Evolutionary conservation across 2,888 invertebrate genomes (phyloP).

Genomic region (Rhagonycha fulva): DNA sequence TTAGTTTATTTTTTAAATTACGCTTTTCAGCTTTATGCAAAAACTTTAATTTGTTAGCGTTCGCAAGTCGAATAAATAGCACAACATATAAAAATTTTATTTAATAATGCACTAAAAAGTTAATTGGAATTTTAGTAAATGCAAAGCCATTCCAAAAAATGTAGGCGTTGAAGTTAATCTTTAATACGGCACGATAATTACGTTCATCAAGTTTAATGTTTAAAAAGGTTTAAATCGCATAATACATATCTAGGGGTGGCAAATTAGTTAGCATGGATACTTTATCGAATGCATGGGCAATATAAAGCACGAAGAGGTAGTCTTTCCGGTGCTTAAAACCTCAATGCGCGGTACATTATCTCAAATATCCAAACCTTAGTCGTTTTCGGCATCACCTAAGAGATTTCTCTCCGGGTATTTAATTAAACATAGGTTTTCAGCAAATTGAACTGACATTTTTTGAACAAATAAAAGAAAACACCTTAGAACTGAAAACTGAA

Average conservation of each 20-base stretch:
- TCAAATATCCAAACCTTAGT: not conserved
- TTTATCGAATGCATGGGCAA: slow-evolving; percentile 17
- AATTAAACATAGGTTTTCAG: not conserved
- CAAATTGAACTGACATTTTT: not conserved
- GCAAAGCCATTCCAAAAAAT: slow-evolving; percentile 1
- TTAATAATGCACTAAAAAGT: not conserved
- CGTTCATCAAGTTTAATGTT: slow-evolving; percentile 15
- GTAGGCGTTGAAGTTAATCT: slow-evolving; percentile 5
- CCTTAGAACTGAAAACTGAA: not conserved
- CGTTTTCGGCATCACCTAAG: not conserved
- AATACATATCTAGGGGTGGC: slow-evolving; percentile 21
- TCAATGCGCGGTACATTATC: slow-evolving; percentile 14
- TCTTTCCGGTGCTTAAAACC: slow-evolving; percentile 25
- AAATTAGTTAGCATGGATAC: slow-evolving; percentile 24
- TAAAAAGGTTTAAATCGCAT: slow-evolving; percentile 13
- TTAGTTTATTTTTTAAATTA: not conserved
- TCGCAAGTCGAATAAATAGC: not conserved
- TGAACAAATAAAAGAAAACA: not conserved
- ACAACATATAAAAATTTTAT: not conserved
- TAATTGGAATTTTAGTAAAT: not conserved
- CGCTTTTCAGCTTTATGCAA: not conserved
- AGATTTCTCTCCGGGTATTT: not conserved
- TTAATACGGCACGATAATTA: slow-evolving; percentile 12
- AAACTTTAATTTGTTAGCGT: not conserved
- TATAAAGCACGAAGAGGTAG: slow-evolving; percentile 25